Evolutionary conservation across 2,888 invertebrate species (phyloP), one percentile per base, ranked within the genome.

Genomic region (Boloria euphrosyne): DNA sequence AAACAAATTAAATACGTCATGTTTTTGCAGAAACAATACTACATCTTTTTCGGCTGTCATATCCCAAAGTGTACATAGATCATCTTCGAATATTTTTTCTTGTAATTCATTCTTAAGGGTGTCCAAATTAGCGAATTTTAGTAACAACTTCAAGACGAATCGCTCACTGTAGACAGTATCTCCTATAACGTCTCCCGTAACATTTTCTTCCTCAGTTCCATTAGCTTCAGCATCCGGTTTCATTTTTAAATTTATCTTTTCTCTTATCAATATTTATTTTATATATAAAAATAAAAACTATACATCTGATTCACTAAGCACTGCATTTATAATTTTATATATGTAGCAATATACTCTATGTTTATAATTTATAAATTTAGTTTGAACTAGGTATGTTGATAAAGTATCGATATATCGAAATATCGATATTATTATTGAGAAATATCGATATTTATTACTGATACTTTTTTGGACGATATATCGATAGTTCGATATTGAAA

Each of bases 21-120:
- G 93, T 73, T 95, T 91, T 64, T 95, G 85, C 13, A 97, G 86
- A 77, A 95, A 95, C 51, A 93, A 78, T 13, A 96, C 95, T 0
- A 97, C 95, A 78, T 96, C 96, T 71, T 94, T 93, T 74, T 97
- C 96, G 0, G 95, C 93, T 0, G 97, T 95, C 96, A 97, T 97
- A 74, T 97, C 97, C 97, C 97, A 97, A 0, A 97, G 82, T 6
- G 94, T 94, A 78, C 96, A 96, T 47, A 97, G 88, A 76, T 96
- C 95, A 27, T 93, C 93, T 87, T 97, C 97, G 57, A 96, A 87
- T 0, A 94, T 87, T 67, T 94, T 91, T 62, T 93, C 92, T 80
- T 94, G 93, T 52, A 94, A 86, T 72, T 94, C 91, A 61, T 94
- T 93, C 52, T 92, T 88, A 5, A 90, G 72, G 2, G 85, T 84